These are phyloP conservation scores for Halyomorpha halys DNA, from an alignment of 1,140 invertebrate species.

Conservation along the genomic window DNA sequence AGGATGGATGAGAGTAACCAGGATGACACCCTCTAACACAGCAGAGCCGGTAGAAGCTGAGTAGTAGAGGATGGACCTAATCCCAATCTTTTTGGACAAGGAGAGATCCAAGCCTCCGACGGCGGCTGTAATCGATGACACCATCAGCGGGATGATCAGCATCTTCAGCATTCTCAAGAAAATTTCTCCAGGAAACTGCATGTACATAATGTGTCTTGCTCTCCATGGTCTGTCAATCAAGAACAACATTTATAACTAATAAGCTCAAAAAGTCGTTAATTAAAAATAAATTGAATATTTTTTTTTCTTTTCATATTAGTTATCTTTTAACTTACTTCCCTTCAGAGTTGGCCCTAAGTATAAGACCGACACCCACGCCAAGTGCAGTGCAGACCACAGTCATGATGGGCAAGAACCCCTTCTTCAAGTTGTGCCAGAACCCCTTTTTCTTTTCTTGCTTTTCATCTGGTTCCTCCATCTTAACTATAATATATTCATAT, in stretches of 20 bases:
- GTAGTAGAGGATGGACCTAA: slow-evolving; percentile 32
- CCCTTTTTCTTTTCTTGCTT: background rate
- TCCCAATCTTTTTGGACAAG: slow-evolving; percentile 32
- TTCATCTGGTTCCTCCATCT: slow-evolving; percentile 8
- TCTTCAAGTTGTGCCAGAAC: slow-evolving; percentile 36
- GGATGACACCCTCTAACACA: slow-evolving; percentile 33
- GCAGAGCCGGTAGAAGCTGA: slow-evolving; percentile 31
- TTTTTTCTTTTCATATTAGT: background rate
- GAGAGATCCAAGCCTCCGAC: slow-evolving; percentile 51
- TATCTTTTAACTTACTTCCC: slow-evolving; percentile 18
- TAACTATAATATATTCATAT: background rate
- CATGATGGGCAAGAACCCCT: slow-evolving; percentile 72
- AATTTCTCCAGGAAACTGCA: slow-evolving; percentile 77
- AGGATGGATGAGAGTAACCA: slow-evolving; percentile 31
- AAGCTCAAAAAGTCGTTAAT: too few species aligned
- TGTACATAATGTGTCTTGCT: slow-evolving; percentile 69
- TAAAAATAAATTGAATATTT: too few species aligned
- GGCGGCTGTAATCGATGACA: slow-evolving; percentile 77
- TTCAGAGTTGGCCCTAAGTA: slow-evolving; percentile 42
- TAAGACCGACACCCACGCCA: slow-evolving; percentile 63
- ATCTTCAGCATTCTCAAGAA: slow-evolving; percentile 87
- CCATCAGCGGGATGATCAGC: slow-evolving; percentile 77
- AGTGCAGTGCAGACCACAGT: slow-evolving; percentile 70
- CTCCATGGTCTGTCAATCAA: slow-evolving; percentile 44
- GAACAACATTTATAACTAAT: background rate